These are phyloP conservation scores for Lichenostomus cassidix DNA, from an alignment of 2,113 vertebrate genomes.

Conservation along the genomic window DNA sequence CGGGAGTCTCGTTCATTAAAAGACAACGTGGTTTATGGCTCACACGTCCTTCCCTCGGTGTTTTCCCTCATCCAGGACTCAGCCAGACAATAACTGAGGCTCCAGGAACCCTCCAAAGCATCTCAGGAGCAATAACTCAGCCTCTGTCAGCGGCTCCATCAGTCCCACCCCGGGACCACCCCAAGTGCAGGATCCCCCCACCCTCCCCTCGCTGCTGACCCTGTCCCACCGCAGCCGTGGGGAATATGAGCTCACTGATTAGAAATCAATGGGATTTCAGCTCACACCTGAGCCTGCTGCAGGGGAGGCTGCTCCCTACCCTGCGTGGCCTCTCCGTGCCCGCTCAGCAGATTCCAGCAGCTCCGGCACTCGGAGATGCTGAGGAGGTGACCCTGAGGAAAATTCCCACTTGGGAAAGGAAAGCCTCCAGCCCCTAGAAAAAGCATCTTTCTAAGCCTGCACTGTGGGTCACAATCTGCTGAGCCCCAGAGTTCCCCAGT, in stretches of 20 bases:
- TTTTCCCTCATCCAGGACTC: neutral
- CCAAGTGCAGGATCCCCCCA: neutral
- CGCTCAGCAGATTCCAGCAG: neutral
- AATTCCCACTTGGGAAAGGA: neutral
- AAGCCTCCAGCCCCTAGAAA: neutral
- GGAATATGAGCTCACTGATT: slow-evolving; percentile 38
- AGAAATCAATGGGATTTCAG: slow-evolving; percentile 19
- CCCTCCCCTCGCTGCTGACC: neutral
- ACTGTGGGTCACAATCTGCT: accelerated
- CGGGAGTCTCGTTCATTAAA: neutral
- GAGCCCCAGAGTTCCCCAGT: neutral
- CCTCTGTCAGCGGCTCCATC: slow-evolving; percentile 30
- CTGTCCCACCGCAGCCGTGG: neutral
- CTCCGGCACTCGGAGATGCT: accelerated
- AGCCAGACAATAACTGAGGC: slow-evolving; percentile 4
- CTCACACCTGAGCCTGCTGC: slow-evolving; percentile 32
- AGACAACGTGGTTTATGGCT: slow-evolving; percentile 56
- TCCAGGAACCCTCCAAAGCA: neutral
- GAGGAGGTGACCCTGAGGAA: neutral
- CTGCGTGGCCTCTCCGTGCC: neutral
- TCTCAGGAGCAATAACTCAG: slow-evolving; percentile 28
- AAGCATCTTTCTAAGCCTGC: neutral
- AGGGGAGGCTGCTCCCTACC: neutral
- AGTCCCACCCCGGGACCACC: slow-evolving; percentile 44
- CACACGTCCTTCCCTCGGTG: neutral